These are phyloP conservation scores for Ernsta delagoae DNA, from an alignment of 2,888 invertebrate species.

Conservation along the genomic window DNA sequence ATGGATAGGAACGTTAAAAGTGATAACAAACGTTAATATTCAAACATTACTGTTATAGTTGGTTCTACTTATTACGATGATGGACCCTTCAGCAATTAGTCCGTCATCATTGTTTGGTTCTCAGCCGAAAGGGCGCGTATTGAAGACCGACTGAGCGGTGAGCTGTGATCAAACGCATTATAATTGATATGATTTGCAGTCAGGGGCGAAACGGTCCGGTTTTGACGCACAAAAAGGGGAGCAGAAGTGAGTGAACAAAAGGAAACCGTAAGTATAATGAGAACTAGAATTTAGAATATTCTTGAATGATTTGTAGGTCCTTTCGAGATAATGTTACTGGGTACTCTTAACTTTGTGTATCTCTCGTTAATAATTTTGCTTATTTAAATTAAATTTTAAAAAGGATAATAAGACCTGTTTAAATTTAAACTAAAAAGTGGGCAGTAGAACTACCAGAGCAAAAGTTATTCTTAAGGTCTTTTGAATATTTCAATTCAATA, in stretches of 20 bases:
- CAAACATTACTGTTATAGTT: not conserved
- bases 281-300: too few relatives aligned
- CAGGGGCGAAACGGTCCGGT: slow-evolving; percentile 22
- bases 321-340: too few relatives aligned
- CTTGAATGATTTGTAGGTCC: too few relatives aligned
- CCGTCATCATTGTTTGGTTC: slow-evolving; percentile 13
- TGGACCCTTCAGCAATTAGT: slow-evolving; percentile 13
- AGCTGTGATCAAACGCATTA: slow-evolving; percentile 33
- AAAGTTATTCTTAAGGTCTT: not conserved
- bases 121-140: slow-evolving; percentile 1
- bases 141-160: slow-evolving; percentile 10
- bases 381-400: too few relatives aligned
- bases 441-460: not conserved
- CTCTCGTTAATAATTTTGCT: not conserved
- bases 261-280: not conserved
- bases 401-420: too few relatives aligned
- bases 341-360: too few relatives aligned
- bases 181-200: slow-evolving; percentile 31
- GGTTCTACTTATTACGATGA: not conserved
- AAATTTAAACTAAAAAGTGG: too few relatives aligned
- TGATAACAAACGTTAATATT: not conserved
- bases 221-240: slow-evolving; percentile 25
- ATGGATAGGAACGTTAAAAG: not conserved
- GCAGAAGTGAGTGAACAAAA: slow-evolving; percentile 23
- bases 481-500: not conserved